Conservation (phyloP, 2,797 vertebrate genomes). For the Bradypodion pumilum region DNA sequence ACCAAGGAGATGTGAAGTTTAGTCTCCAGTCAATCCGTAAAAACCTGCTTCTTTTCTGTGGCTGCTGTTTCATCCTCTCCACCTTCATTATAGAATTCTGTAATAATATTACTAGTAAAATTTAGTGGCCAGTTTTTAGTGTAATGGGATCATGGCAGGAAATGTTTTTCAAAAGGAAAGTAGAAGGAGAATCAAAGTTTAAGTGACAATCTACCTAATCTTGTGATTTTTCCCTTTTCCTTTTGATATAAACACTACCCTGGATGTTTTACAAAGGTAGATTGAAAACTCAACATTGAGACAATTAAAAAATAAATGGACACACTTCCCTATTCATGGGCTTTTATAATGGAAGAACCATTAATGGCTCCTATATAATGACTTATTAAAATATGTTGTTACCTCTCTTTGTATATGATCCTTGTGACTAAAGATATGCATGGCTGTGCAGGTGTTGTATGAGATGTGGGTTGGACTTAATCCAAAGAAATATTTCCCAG, state of each 20-base stretch:
- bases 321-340: not conserved
- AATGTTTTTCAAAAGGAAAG: not conserved
- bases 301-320: not conserved
- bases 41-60: not conserved
- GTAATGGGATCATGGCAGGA: too few relatives aligned
- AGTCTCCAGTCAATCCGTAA: not conserved
- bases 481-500: not conserved
- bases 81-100: not conserved
- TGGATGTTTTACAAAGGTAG: not conserved
- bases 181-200: not conserved
- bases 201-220: not conserved
- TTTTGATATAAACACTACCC: not conserved
- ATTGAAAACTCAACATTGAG: not conserved
- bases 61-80: not conserved
- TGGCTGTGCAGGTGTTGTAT: not conserved
- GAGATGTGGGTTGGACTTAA: slow-evolving; percentile 2
- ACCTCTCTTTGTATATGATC: not conserved
- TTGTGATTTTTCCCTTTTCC: not conserved
- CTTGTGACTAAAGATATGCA: not conserved
- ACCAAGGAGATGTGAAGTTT: too few relatives aligned
- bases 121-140: not conserved
- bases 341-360: not conserved
- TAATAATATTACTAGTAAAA: not conserved
- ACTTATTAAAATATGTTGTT: not conserved
- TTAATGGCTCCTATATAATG: not conserved